phyloP scores from a whole-genome alignment of 2,113 vertebrate genomes.

The Tragulus kanchil region DNA sequence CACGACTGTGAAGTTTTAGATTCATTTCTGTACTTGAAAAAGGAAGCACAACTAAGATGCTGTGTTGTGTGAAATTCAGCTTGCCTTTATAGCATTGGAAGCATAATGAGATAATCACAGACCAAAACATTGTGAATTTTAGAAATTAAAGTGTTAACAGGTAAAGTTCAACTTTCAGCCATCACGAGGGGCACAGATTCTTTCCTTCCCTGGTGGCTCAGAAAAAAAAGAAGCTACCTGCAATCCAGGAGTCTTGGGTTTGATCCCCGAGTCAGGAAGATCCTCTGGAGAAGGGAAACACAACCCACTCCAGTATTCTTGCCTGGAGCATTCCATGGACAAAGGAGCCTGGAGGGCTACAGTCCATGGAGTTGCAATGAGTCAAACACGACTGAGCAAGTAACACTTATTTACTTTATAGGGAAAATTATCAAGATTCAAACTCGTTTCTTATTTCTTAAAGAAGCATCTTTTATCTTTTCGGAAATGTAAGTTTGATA shows the following conservation, averaged over 20 bases:
- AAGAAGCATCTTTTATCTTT: background rate
- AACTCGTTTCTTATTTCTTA: background rate
- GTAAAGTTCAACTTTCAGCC: background rate
- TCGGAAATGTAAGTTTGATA: background rate
- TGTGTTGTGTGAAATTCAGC: background rate
- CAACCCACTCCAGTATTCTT: background rate
- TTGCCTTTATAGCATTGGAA: background rate
- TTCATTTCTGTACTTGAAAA: slow-evolving; percentile 35
- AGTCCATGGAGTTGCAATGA: background rate
- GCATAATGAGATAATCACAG: background rate
- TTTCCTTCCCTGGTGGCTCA: background rate
- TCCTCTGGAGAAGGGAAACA: background rate
- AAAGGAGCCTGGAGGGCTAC: background rate
- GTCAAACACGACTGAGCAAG: background rate
- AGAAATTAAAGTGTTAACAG: slow-evolving; percentile 14
- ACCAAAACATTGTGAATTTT: slow-evolving; percentile 32
- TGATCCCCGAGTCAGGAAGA: background rate
- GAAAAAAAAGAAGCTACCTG: background rate
- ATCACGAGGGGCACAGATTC: background rate
- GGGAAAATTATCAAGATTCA: background rate
- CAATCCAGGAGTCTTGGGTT: background rate
- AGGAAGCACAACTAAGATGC: background rate
- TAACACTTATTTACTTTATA: background rate
- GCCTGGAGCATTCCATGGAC: background rate
- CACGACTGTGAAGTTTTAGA: background rate